phyloP scores from a whole-genome alignment of 2,888 invertebrate genomes.

The Melikaiella ostensackeni region DNA sequence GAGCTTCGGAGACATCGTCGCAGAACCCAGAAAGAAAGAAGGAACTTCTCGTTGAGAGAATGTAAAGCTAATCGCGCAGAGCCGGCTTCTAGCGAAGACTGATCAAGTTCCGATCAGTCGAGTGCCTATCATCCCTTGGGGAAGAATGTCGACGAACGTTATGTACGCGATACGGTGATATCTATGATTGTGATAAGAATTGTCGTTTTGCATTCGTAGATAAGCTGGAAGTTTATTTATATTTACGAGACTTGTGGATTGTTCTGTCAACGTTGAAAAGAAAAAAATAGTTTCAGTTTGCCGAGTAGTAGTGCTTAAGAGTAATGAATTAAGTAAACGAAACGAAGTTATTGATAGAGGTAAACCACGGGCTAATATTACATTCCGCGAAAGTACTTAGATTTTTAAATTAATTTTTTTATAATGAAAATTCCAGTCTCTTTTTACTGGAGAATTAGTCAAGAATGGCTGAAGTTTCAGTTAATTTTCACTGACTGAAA shows the following conservation, averaged over 20 bases:
- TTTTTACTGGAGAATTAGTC: too few species aligned
- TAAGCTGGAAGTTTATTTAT: conserved; percentile 18
- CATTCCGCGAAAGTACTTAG: too few species aligned
- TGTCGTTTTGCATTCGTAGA: conserved; percentile 6
- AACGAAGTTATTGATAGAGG: too few species aligned
- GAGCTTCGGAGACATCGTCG: conserved; percentile 59
- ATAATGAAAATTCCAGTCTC: too few species aligned
- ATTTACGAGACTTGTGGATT: neutral
- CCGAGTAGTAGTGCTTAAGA: too few species aligned
- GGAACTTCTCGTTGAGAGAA: conserved; percentile 47
- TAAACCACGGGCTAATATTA: too few species aligned
- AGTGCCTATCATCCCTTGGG: conserved; percentile 16
- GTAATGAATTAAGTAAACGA: too few species aligned
- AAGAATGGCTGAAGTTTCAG: too few species aligned
- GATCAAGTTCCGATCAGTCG: conserved; percentile 17
- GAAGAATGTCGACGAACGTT: neutral
- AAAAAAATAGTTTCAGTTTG: neutral
- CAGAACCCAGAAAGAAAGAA: conserved; percentile 60
- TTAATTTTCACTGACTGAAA: too few species aligned
- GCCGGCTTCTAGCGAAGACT: neutral
- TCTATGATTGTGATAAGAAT: conserved; percentile 33
- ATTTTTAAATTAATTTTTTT: too few species aligned
- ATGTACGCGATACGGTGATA: neutral
- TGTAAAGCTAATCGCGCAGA: neutral
- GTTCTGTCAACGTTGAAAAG: neutral